Conservation (phyloP, 2,888 invertebrate genomes). For the Cartodere bifasciata region DNA sequence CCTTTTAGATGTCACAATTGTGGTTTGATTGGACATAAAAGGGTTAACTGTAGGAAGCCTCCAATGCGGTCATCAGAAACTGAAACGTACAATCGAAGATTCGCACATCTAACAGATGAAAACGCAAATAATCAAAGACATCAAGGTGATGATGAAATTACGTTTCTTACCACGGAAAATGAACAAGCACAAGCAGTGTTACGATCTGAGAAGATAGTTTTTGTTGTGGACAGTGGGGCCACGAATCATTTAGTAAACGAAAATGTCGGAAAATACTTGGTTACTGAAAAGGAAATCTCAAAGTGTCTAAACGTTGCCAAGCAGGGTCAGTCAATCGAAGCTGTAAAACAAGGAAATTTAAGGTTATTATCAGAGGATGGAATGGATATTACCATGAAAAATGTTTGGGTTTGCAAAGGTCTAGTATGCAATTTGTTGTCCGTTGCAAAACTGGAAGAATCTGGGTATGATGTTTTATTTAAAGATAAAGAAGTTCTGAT, state of each 20-base stretch:
- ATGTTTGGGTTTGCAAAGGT: conserved; percentile 13
- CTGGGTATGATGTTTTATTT: conserved; percentile 9
- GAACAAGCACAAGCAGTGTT: no score
- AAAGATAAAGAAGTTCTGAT: conserved; percentile 6
- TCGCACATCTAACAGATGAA: conserved; percentile 5
- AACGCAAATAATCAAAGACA: no score
- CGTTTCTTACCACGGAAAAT: no score
- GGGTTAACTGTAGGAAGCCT: neutral
- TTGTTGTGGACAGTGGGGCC: conserved; percentile 9
- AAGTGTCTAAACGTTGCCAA: conserved; percentile 8
- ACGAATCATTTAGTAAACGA: conserved; percentile 6
- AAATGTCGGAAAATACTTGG: neutral
- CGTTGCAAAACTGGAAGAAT: conserved; percentile 12
- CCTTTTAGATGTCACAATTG: conserved; percentile 8
- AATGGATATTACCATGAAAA: conserved; percentile 6
- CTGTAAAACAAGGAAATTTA: conserved; percentile 6
- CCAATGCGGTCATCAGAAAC: neutral
- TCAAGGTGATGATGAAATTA: no score
- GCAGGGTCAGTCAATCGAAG: conserved; percentile 4
- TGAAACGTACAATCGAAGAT: no score
- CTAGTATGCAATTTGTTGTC: conserved; percentile 11
- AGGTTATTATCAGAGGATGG: conserved; percentile 2
- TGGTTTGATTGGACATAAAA: conserved; percentile 7
- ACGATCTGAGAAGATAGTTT: no score
- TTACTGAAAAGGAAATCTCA: conserved; percentile 5